Evolutionary conservation across 2,888 invertebrate species (phyloP), one percentile per base, ranked within the genome.

Genomic region (Gortyna flavago): DNA sequence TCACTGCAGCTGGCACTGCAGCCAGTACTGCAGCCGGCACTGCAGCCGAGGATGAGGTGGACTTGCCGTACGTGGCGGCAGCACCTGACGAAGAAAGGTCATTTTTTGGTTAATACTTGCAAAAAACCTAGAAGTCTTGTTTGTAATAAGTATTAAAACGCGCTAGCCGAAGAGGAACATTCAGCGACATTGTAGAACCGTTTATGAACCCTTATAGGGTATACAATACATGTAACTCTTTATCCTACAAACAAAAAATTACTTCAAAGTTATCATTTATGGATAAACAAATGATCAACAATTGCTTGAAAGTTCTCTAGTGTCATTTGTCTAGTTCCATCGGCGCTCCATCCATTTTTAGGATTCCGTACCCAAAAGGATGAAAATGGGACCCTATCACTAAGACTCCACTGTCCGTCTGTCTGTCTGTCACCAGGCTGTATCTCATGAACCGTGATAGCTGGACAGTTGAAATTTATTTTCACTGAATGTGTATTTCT

Each of bases 11-110:
- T 2, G 18, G 75, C 0, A 83, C 59, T 6, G n/a, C n/a, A n/a
- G n/a, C n/a, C n/a, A n/a, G n/a, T n/a, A n/a, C n/a, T n/a, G 76
- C 86, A 1, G 48, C 48, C 1, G 18, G 75, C 0, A 83, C 57
- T 6, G 76, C 38, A 7, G 38, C 4, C n/a, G 35, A 35, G 4
- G 35, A 35, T 9, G 93, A 91, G 54, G 25, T 4, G 11, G 57
- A 1, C 74, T 92, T 90, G 77, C 93, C 95, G 91, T 94, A 95
- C 1, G 91, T 79, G 0, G 96, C 96, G 0, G 96, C 96, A 0
- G 96, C 96, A 0, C 96, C 96, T 54, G 54, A 54, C 0, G 54
- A n/a, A 54, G 25, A 11, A 11, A 54, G 11, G 25, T 54, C 8
- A 3, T 25, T 54, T n/a, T 35, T n/a, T n/a, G n/a, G n/a, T 54